Base-by-base conservation (phyloP, 2,888 invertebrate species). In the Brachyptera risi region DNA sequence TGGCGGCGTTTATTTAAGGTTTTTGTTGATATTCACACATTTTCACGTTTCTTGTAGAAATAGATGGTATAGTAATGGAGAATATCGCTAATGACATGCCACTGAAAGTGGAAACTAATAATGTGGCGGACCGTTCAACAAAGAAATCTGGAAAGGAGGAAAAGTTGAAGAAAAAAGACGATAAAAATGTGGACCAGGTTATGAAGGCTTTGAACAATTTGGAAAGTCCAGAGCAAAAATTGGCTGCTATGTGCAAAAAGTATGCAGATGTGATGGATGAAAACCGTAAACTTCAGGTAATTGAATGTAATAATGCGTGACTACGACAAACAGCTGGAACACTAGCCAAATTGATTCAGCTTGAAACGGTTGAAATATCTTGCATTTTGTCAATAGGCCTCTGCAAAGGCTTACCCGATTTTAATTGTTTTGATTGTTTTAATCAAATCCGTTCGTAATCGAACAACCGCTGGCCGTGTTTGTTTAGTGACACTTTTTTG, bases 201-300 rank as follows among this genome's bases (percentile, higher is more conserved):
- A 75, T 88, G 70, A 87, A 83, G 72, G 78, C 81, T 0, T 70
- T 86, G 0, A 81, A 79, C 65, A 75, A 78, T 1, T 71, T 75
- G 63, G 78, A 82, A 23, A 80, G 82, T 0, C 73, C 83, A 0
- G 86, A 87, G 66, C 89, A 90, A 67, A 90, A 88, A 73, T 73
- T 89, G 27, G 78, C 82, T 2, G 77, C 82, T 1, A 79, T 92
- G 65, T 84, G 85, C 68, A 86, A 87, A 69, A 92, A 89, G 70
- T 92, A 90, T 72, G 78, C 86, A 0, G 90, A 92, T 68, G 77
- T 86, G 3, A 81, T 86, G 11, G 90, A 91, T 67, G 90, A 90
- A 59, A 86, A 85, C 70, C 67, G 75, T 27, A 66, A 70, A 21
- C 61, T 74, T 15, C 74, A 75, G 66, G 67, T 68, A 61, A 4